Conservation (phyloP, 2,113 vertebrate genomes). For the Ammospiza caudacuta region DNA sequence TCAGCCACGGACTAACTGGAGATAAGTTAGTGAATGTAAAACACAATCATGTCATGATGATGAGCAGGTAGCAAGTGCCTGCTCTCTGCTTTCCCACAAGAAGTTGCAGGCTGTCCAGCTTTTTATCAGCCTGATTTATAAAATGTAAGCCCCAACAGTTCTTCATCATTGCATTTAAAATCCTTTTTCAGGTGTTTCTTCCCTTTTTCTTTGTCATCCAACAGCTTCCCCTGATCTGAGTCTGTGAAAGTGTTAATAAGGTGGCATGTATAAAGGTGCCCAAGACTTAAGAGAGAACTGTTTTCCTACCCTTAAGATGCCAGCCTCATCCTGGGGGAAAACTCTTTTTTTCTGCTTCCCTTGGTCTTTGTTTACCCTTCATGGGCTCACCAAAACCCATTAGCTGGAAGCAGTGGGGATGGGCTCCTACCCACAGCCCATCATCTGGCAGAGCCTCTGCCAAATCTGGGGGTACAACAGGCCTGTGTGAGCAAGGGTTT, state of each 20-base stretch:
- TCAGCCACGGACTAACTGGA: neutral
- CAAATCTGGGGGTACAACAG: too few relatives aligned
- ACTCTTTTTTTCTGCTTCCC: neutral
- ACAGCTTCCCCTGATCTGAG: neutral
- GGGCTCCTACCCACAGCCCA: neutral
- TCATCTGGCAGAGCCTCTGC: neutral
- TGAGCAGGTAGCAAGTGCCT: neutral
- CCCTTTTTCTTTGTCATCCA: neutral
- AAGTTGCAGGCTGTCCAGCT: neutral
- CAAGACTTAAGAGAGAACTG: neutral
- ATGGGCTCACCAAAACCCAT: neutral
- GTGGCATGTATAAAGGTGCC: neutral
- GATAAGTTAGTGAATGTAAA: neutral
- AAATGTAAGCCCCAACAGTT: neutral
- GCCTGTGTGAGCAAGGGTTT: neutral
- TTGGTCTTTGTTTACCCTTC: neutral
- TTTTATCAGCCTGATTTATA: neutral
- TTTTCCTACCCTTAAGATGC: neutral
- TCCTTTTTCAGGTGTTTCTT: neutral
- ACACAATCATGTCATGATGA: neutral
- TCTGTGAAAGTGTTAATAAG: neutral
- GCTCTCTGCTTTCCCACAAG: neutral
- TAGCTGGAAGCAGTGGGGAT: neutral
- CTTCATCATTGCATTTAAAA: neutral
- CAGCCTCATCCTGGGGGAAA: neutral